Evolutionary conservation across 2,888 invertebrate species (phyloP), one percentile per base, ranked within the genome.

Genomic region (Clostera curtula): DNA sequence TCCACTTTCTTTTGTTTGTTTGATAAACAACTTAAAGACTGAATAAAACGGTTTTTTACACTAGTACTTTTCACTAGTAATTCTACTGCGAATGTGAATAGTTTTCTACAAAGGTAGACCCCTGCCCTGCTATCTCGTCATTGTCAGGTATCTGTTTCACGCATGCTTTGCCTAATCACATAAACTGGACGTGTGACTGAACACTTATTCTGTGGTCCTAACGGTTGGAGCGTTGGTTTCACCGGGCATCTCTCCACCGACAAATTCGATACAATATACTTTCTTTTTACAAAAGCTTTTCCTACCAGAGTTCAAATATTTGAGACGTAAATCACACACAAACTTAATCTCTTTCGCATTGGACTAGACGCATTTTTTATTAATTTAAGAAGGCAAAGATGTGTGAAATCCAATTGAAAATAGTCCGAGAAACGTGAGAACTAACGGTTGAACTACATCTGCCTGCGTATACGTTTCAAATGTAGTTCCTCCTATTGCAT

Each of bases 341-440:
- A 66, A 72, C 66, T 72, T 77, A 82, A 80, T 80, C 77, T 80
- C 80, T 73, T 79, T 80, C 65, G 70, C 67, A 75, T 74, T 79
- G 79, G 83, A 83, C 83, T 83, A 83, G 83, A 82, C 76, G 77
- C 76, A 74, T 77, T 72, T 65, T 56, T 65, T 47, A 70, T 75
- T 73, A 77, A 68, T 79, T 74, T 71, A 74, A 65, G 77, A 83
- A 82, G 82, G 82, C 76, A 77, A 77, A 82, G 76, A 72, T 64
- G 71, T 71, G 71, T 79, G 71, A 73, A 71, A 72, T 73, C 76
- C 75, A 71, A 77, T 76, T 37, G 59, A 57, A 64, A 58, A 63
- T 56, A 63, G 58, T 62, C 51, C 51, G 54, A 59, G 56, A 60
- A 56, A n/a, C n/a, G n/a, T n/a, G n/a, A n/a, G n/a, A n/a, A n/a